Percentiles rank a stretch among this genome's conserved stretches.
Evolutionary conservation across 2,797 vertebrate species (phyloP).

Genomic region (Microchirus variegatus): DNA sequence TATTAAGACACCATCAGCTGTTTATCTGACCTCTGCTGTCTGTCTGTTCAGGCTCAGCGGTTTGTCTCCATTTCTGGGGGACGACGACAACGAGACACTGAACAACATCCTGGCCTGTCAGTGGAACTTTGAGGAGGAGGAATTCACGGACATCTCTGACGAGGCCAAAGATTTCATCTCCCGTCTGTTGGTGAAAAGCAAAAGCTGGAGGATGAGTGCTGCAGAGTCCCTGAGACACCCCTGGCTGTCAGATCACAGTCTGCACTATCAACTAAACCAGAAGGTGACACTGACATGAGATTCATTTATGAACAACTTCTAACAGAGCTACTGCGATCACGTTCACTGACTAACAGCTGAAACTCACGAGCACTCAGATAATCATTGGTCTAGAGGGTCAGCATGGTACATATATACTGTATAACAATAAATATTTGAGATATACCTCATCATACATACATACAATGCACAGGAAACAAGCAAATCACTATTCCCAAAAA

Average conservation of each 20-base stretch:
- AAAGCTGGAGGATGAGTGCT: slow-evolving; percentile 97
- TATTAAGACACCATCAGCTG: neutral
- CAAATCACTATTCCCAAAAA: too few relatives aligned
- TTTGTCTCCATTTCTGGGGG: slow-evolving; percentile 94
- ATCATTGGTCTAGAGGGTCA: too few relatives aligned
- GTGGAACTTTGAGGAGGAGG: slow-evolving; percentile 93
- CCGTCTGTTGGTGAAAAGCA: slow-evolving; percentile 95
- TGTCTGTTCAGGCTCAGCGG: slow-evolving; percentile 86
- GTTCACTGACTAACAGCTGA: too few relatives aligned
- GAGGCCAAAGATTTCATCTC: slow-evolving; percentile 95
- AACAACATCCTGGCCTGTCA: slow-evolving; percentile 93
- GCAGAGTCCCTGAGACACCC: slow-evolving; percentile 91
- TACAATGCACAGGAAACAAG: too few relatives aligned
- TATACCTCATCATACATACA: too few relatives aligned
- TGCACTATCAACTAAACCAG: slow-evolving; percentile 85
- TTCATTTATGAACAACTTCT: too few relatives aligned
- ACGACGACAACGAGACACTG: slow-evolving; percentile 91
- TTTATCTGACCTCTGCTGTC: neutral
- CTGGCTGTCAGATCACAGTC: slow-evolving; percentile 90
- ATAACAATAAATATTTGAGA: too few relatives aligned
- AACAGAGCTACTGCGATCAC: too few relatives aligned
- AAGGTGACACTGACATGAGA: slow-evolving; percentile 76
- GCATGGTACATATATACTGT: too few relatives aligned
- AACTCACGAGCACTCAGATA: too few relatives aligned
- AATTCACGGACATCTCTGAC: slow-evolving; percentile 89